Evolutionary conservation across 2,113 vertebrate genomes (phyloP), one percentile per base, ranked within the genome.

Genomic region (Eclectus roratus): DNA sequence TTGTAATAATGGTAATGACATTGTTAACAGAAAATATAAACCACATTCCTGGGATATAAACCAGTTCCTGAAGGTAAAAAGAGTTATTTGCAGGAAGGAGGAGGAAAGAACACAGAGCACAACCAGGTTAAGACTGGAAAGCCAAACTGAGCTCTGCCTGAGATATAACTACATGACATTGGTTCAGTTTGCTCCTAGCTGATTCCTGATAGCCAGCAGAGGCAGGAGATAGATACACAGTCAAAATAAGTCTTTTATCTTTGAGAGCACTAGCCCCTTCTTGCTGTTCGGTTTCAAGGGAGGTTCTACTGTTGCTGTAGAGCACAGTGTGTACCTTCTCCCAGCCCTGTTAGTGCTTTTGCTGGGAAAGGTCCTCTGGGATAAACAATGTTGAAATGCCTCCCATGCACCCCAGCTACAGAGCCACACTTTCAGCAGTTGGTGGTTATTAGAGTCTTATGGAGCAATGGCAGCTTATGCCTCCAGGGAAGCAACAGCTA

Each of bases 241-340:
- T 27, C 66, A 68, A 37, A 88, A 13, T 21, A 37, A 60, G 20
- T 5, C 37, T 46, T 69, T 56, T 39, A 24, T 28, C 69, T 80
- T 15, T 41, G 44, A 41, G 46, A n/a, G 20, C 39, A 3, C 19
- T 7, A 7, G 6, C 33, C 29, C 15, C 43, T 80, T 25, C 43
- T n/a, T 31, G 18, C 47, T 8, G 1, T 6, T 4, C 28, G 5
- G 0, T 35, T 43, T 55, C 2, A 2, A 25, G 27, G 41, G 35
- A 49, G 31, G 18, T 6, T 41, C 39, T 71, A 8, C 33, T 44
- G 4, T 46, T 66, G 66, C 44, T 8, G 6, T 3, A 5, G 19
- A 58, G 44, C 53, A 11, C 8, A 2, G 41, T 4, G 8, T 19
- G 27, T 25, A 10, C 23, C 56, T 33, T 21, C 20, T 14, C 43